phyloP scores from a whole-genome alignment of 2,888 invertebrate genomes.

The Lordiphosa fenestrarum region DNA sequence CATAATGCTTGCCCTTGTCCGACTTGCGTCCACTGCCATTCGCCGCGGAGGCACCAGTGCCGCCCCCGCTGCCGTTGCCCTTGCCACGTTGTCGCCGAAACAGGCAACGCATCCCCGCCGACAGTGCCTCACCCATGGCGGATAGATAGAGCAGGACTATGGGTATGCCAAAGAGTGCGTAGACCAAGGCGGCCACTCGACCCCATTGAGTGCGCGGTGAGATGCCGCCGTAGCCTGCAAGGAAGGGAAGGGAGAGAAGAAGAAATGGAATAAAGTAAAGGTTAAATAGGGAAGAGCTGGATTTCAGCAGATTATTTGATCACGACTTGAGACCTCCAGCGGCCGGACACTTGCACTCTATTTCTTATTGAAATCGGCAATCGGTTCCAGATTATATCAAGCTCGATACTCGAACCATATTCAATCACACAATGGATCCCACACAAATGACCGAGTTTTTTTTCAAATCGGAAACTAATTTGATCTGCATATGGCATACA shows the following conservation, averaged over 20 bases:
- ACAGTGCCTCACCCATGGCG: constrained; percentile 91
- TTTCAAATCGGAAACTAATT: too few relatives aligned
- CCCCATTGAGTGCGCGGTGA: constrained; percentile 91
- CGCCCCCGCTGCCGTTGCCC: constrained; percentile 48
- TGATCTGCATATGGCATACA: too few relatives aligned
- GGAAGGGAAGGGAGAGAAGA: neutral
- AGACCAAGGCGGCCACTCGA: constrained; percentile 88
- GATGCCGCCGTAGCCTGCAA: constrained; percentile 90
- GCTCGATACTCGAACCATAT: too few relatives aligned
- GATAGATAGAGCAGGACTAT: constrained; percentile 93
- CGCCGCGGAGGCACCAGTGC: neutral
- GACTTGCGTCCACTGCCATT: constrained; percentile 39
- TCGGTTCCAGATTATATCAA: too few relatives aligned
- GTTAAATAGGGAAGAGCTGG: too few relatives aligned
- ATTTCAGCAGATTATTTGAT: too few relatives aligned
- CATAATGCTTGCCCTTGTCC: constrained; percentile 40
- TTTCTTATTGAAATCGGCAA: too few relatives aligned
- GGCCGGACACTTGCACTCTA: too few relatives aligned
- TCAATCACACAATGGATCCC: too few relatives aligned
- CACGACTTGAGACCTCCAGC: too few relatives aligned
- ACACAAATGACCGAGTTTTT: too few relatives aligned
- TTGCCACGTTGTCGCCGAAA: constrained; percentile 82
- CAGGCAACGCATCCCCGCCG: constrained; percentile 87
- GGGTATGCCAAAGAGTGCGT: constrained; percentile 93
- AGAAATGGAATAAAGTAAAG: too few relatives aligned